Evolutionary conservation across 1,140 invertebrate genomes (phyloP).

Genomic region (Dolichoris vasculosae): DNA sequence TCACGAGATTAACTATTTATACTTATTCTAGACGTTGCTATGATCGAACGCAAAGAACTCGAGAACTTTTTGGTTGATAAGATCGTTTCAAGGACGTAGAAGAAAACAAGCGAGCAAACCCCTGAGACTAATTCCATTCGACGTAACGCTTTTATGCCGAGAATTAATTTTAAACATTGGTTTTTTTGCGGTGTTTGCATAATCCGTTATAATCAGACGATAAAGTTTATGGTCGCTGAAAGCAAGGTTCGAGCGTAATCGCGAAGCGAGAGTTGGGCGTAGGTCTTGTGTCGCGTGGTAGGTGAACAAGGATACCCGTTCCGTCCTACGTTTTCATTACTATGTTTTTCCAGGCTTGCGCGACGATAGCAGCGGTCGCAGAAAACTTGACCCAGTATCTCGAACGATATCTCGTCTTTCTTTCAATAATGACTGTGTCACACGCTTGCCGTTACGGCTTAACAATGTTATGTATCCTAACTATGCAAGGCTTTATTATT

Average conservation of each 20-base stretch:
- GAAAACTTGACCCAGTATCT: constrained; percentile 51
- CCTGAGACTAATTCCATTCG: not conserved
- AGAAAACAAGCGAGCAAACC: not conserved
- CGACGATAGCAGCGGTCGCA: not conserved
- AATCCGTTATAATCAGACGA: constrained; percentile 32
- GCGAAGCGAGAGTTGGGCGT: constrained; percentile 18
- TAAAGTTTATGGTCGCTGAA: constrained; percentile 28
- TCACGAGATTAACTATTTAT: too few species aligned
- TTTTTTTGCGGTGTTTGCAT: not conserved
- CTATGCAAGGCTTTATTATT: not conserved
- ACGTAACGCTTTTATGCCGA: not conserved
- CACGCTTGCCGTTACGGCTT: not conserved
- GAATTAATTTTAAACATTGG: not conserved
- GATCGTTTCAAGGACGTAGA: not conserved
- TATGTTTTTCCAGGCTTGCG: constrained; percentile 24
- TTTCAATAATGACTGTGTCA: not conserved
- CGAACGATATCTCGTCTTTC: constrained; percentile 23
- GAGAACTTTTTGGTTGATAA: not conserved
- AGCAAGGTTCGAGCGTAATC: not conserved
- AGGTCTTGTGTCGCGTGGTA: constrained; percentile 45
- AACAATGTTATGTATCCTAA: not conserved
- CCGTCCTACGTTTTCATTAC: constrained; percentile 38
- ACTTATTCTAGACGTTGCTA: not conserved
- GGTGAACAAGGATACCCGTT: constrained; percentile 42
- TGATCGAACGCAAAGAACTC: too few species aligned